Base-by-base conservation (phyloP, 2,888 invertebrate genomes). In the Hedya salicella region DNA sequence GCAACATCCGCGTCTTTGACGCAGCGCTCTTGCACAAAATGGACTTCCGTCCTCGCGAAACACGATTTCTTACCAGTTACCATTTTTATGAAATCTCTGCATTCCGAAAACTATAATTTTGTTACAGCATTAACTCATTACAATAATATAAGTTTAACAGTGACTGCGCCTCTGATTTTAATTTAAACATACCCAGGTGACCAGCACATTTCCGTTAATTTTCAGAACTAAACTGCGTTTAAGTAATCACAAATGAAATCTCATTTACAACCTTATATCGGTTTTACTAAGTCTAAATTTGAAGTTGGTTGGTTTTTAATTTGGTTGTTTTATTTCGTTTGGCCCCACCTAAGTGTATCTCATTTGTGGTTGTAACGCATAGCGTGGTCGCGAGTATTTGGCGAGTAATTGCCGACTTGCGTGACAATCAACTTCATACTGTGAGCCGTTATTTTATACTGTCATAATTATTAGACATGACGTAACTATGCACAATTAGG, bases 401-500 rank as follows among this genome's bases (percentile, higher is more conserved):
- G 14, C 30, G 25, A 42, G 48, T 63, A 65, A 65, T 65, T 65
- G 59, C 46, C 46, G 13, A 39, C 36, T 65, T 25, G 65, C 65
- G 65, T 65, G 65, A 60, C 53, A 60, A 65, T 65, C 52, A 60
- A 46, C 30, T 36, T 14, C 60, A 53, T 60, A 40, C 65, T 65
- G 65, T 65, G 57, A 62, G 62, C 53, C 54, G 32, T 64, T 64
- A 46, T 65, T 59, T 65, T 39, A 65, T 65, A 53, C 52, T 65
- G 17, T 65, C 46, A 65, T 53, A 53, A 59, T 60, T 53, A 52
- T 57, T 25, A 32, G 30, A 57, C 30, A 46, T 57, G 16, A 52
- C 46, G 65, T 60, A 39, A 48, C 40, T 53, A 48, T 60, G 14
- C 14, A 16, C n/a, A 21, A 14, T 3, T 25, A 9, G 21, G 13